phyloP scores from a whole-genome alignment of 2,113 vertebrate species.

The Urocitellus parryii region DNA sequence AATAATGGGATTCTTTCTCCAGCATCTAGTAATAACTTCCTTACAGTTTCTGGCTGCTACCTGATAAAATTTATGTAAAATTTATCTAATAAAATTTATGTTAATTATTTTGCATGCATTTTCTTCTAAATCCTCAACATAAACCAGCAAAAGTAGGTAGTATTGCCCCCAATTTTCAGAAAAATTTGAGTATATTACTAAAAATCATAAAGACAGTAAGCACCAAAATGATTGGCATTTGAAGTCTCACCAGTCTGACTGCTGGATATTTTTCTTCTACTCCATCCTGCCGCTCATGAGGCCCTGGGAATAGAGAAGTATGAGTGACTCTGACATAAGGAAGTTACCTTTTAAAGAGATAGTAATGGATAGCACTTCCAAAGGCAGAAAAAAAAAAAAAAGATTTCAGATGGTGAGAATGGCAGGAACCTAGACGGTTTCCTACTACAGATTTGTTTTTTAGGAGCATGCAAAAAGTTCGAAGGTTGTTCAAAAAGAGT shows the following conservation, averaged over 20 bases:
- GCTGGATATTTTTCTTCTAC: background rate
- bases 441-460: background rate
- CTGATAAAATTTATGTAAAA: background rate
- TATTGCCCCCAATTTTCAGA: background rate
- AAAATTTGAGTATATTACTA: background rate
- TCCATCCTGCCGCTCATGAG: background rate
- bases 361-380: background rate
- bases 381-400: background rate
- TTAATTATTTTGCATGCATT: background rate
- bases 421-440: background rate
- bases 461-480: background rate
- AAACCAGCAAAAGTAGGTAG: background rate
- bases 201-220: background rate
- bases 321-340: background rate
- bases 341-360: background rate
- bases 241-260: background rate
- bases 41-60: background rate
- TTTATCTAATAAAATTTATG: background rate
- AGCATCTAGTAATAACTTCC: background rate
- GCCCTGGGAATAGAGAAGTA: background rate
- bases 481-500: background rate
- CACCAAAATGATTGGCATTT: background rate
- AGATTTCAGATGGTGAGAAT: background rate
- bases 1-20: background rate
- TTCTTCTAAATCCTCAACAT: background rate